phyloP scores from a whole-genome alignment of 2,888 invertebrate genomes.

The Schizaphis graminum region DNA sequence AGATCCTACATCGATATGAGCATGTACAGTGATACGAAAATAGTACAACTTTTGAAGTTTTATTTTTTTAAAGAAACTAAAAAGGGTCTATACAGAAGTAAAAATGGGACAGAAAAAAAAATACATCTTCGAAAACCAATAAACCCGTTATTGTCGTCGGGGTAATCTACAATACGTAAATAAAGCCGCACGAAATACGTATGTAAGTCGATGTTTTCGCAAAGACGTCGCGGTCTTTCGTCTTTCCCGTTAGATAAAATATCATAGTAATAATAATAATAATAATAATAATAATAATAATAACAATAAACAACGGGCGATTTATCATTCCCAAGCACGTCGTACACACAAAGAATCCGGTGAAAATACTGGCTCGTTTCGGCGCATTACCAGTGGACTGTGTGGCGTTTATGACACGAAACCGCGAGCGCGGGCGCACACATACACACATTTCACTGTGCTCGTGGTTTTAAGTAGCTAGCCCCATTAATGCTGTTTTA shows the following conservation, averaged over 20 bases:
- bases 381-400: slow-evolving; percentile 40
- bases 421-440: background rate
- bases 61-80: background rate
- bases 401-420: slow-evolving; percentile 51
- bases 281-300: background rate
- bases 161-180: background rate
- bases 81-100: background rate
- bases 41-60: background rate
- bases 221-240: background rate
- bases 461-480: background rate
- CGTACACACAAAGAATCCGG: background rate
- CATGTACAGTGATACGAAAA: background rate
- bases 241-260: background rate
- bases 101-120: background rate
- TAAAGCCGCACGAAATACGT: background rate
- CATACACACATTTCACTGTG: background rate
- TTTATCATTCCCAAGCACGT: slow-evolving; percentile 49
- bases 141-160: background rate
- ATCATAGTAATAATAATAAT: background rate
- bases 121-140: background rate
- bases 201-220: slow-evolving; percentile 1
- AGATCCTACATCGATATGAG: background rate
- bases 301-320: background rate
- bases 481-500: slow-evolving; percentile 15
- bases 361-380: slow-evolving; percentile 30